Base-by-base conservation (phyloP, 1,140 invertebrate species). In the Conopomorpha cramerella region DNA sequence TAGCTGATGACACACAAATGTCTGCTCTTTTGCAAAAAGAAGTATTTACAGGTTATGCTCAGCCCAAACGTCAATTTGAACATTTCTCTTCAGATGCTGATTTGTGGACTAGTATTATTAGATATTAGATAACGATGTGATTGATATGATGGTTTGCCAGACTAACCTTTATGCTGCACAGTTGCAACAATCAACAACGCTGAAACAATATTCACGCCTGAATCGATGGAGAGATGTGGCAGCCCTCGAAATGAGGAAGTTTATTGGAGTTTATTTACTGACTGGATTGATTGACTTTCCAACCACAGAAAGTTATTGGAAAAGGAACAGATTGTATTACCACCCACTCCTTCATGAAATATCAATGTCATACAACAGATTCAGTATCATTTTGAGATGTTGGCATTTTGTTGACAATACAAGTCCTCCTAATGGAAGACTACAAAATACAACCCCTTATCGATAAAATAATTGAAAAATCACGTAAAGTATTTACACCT, bases 401-500 rank as follows among this genome's bases (percentile, higher is more conserved):
- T 41, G 34, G 34, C 34, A 41, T 33, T 41, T 41, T 41, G 30
- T 18, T 25, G 39, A 36, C 10, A 39, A 34, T 29, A 11, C 25
- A 2, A 38, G 17, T 4, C 8, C 30, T 15, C 10, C 7, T 2
- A 8, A 33, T 16, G 37, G 26, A 6, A 13, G 38, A 6, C 30
- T 39, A 39, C 15, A 39, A 39, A 30, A 33, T 39, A 12, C 19
- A 29, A n/a, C 38, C 38, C 4, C 26, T 39, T 27, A 14, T 23
- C 2, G 23, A 34, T 31, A 44, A 30, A 19, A 11, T 65, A 15
- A 39, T 38, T 17, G 35, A 34, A 8, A 59, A 48, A 43, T 60
- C 43, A 16, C 16, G 51, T 36, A 48, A 46, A 39, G 31, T 50
- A 36, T 48, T 50, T 10, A 51, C 46, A 15, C 52, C 62, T 8